Evolutionary conservation across 1,140 invertebrate genomes (phyloP).

Genomic region (Conopomorpha cramerella): DNA sequence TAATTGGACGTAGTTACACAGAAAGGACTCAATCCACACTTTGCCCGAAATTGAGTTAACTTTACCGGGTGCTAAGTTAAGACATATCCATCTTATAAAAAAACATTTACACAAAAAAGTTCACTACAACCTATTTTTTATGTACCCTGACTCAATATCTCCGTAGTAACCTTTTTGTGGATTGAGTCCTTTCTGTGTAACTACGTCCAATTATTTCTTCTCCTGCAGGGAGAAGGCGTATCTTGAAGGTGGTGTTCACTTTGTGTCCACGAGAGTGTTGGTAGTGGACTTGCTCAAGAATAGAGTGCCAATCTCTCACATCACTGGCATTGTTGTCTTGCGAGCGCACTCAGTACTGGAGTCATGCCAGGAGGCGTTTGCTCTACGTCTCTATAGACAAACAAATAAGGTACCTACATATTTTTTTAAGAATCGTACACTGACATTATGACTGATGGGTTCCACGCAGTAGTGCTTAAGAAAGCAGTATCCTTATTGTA

Average conservation of each 20-base stretch:
- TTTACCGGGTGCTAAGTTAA: too few relatives aligned
- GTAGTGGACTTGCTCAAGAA: slow-evolving; percentile 96
- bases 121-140: too few relatives aligned
- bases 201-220: too few relatives aligned
- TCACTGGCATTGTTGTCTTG: slow-evolving; percentile 88
- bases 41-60: too few relatives aligned
- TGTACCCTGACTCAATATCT: too few relatives aligned
- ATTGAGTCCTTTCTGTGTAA: too few relatives aligned
- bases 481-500: too few relatives aligned
- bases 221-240: slow-evolving; percentile 76
- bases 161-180: slow-evolving; percentile 12
- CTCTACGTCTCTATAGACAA: slow-evolving; percentile 85
- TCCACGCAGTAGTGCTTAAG: slow-evolving; percentile 1
- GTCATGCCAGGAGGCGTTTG: slow-evolving; percentile 94
- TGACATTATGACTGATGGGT: background rate
- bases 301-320: slow-evolving; percentile 84
- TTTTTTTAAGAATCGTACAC: background rate
- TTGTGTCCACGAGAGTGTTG: slow-evolving; percentile 90
- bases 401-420: slow-evolving; percentile 77
- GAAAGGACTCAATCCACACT: too few relatives aligned
- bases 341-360: slow-evolving; percentile 92
- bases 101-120: too few relatives aligned
- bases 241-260: slow-evolving; percentile 90
- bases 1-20: too few relatives aligned
- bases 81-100: too few relatives aligned